Evolutionary conservation across 2,797 vertebrate species (phyloP), one percentile per base, ranked within the genome.

Genomic region (Cynodonichthys magdalenae): DNA sequence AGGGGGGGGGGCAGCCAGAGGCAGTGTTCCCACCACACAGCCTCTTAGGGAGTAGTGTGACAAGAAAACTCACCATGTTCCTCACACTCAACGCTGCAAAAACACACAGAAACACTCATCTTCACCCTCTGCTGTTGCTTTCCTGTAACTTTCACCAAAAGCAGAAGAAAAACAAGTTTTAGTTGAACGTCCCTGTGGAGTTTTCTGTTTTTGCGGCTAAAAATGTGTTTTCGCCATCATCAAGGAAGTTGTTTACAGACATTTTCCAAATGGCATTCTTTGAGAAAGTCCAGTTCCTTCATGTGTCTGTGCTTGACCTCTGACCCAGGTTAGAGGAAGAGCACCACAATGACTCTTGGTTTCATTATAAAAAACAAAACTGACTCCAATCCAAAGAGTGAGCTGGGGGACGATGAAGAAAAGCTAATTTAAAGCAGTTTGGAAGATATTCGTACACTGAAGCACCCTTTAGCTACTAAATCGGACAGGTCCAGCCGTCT

Each of bases 21-120:
- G 91, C 88, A 15, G 67, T 80, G 85, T 91, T 89, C 88, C 82
- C 84, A 85, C 78, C 85, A 82, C 14, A 67, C 75, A 80, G 88
- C 83, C 89, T 85, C 88, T 89, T 55, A 81, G 85, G 90, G 89
- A 90, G 78, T 79, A 75, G 75, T 87, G 87, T 75, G 82, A 90
- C 87, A 71, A 75, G 71, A 80, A 84, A 86, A 83, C 69, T 77
- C 28, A 54, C 79, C 70, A 17, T 46, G 63, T 79, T 82, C 64
- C 66, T 64, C 79, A 76, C 53, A 49, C 65, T 49, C 51, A 41
- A 24, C 49, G 39, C 64, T 67, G 65, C 55, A 82, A 80, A 72
- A 36, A 36, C 34, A 84, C 62, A 56, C 74, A 77, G 54, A 47
- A 71, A 80, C 71, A 60, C 63, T 59, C 60, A 28, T 56, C 70